These are phyloP conservation scores for Chaenogobius annularis DNA, from an alignment of 2,113 vertebrate genomes.

Conservation along the genomic window DNA sequence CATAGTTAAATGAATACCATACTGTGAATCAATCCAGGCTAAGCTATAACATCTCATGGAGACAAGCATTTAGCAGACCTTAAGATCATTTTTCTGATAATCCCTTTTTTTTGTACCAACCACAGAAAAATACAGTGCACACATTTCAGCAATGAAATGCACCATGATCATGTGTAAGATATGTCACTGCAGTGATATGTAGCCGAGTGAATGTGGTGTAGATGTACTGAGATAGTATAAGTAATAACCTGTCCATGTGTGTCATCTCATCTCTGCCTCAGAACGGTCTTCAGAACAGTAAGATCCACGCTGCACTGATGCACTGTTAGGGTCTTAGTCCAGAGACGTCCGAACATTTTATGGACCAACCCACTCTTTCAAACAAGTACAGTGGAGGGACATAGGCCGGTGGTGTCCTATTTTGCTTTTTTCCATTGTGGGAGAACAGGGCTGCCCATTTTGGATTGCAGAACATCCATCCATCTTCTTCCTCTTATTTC, in stretches of 20 bases:
- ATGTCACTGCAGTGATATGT: not conserved
- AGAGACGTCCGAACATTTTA: no score
- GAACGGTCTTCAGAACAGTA: not conserved
- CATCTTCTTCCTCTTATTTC: no score
- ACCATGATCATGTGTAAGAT: not conserved
- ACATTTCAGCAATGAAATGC: not conserved
- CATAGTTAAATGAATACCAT: no score
- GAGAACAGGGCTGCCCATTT: no score
- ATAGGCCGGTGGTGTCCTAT: no score
- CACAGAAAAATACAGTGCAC: not conserved
- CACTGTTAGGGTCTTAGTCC: not conserved
- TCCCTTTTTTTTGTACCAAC: not conserved
- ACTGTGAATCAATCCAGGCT: no score
- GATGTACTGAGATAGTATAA: not conserved
- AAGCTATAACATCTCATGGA: no score
- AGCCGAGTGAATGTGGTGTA: not conserved
- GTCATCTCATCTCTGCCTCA: not conserved
- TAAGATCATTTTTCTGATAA: no score
- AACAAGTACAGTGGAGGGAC: not conserved
- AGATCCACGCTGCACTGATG: not conserved
- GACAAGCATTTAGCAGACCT: no score
- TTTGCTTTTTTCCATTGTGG: no score
- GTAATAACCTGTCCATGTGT: slow-evolving; percentile 5
- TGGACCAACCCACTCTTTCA: not conserved
- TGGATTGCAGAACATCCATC: no score